Percentiles rank a stretch among this genome's conserved stretches.
Evolutionary conservation across 2,113 vertebrate genomes (phyloP).

Genomic region (Meles meles): DNA sequence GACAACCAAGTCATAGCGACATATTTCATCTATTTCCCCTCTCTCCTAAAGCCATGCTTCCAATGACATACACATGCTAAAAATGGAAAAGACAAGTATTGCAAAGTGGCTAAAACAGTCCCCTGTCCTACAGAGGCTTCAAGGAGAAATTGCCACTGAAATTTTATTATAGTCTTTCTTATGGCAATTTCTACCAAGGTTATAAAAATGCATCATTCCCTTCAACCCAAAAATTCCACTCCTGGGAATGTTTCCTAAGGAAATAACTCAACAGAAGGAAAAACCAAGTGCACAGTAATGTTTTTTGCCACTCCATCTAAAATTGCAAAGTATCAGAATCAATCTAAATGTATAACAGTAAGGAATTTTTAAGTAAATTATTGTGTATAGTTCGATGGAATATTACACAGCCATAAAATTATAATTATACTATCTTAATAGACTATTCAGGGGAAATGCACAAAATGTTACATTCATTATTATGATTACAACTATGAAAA

Average conservation of each 20-base stretch:
- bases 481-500: background rate
- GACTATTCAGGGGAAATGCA: background rate
- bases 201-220: conserved; percentile 61
- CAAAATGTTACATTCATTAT: conserved; percentile 20
- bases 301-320: conserved; percentile 6
- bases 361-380: conserved; percentile 33
- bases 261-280: conserved; percentile 57
- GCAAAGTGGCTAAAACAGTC: background rate
- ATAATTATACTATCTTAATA: background rate
- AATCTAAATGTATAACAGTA: background rate
- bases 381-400: background rate
- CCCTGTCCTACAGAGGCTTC: conserved; percentile 47
- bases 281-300: background rate
- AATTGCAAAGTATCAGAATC: background rate
- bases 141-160: conserved; percentile 58
- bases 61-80: background rate
- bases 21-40: background rate
- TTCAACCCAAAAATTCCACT: conserved; percentile 45
- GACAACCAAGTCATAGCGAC: background rate
- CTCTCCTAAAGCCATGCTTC: background rate
- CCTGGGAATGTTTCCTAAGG: conserved; percentile 47
- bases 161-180: conserved; percentile 48
- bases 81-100: background rate
- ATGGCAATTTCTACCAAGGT: conserved; percentile 19
- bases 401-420: conserved; percentile 48